Base-by-base conservation (phyloP, 2,888 invertebrate genomes). In the Gasteruption jaculator region DNA sequence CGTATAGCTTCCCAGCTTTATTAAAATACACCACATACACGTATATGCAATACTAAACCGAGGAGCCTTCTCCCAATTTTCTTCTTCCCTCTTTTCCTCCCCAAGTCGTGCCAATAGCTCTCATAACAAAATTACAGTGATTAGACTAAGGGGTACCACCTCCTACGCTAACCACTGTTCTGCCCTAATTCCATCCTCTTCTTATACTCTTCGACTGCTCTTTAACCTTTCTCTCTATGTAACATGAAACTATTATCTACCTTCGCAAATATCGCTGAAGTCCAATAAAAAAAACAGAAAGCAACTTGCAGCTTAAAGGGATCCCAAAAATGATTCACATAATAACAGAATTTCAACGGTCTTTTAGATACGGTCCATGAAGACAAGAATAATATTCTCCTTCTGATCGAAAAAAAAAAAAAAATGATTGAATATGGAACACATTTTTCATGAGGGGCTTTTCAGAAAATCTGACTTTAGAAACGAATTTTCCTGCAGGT, bases 101-200 rank as follows among this genome's bases (percentile, higher is more conserved):
- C 48, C 43, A 32, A 45, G 52, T 49, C 49, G 50, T 52, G 52
- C 22, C 37, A 38, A 38, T 29, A 24, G 53, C 54, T 50, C 54
- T 46, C 52, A 57, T 52, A 52, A 61, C 49, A 38, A 56, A 60
- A 62, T 64, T 55, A 61, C 64, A 55, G 61, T 62, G 57, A 64
- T 63, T 64, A 64, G 48, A 18, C 16, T 30, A 26, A 33, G 19
- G 41, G 25, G 40, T 45, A 49, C 48, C 45, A 52, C 54, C 60
- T 57, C 62, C 63, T 53, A 61, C 63, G 57, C 60, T 57, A 59
- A 59, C 58, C 52, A 56, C 50, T 48, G 50, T 51, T 51, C 54
- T 52, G 54, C 46, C 57, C 58, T 50, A 57, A 58, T 60, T 61
- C 50, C 46, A 53, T 47, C 49, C 44, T 14, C 22, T 32, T n/a